These are phyloP conservation scores for Enteromius treurensis DNA, from an alignment of 2,797 vertebrate species.

Conservation along the genomic window DNA sequence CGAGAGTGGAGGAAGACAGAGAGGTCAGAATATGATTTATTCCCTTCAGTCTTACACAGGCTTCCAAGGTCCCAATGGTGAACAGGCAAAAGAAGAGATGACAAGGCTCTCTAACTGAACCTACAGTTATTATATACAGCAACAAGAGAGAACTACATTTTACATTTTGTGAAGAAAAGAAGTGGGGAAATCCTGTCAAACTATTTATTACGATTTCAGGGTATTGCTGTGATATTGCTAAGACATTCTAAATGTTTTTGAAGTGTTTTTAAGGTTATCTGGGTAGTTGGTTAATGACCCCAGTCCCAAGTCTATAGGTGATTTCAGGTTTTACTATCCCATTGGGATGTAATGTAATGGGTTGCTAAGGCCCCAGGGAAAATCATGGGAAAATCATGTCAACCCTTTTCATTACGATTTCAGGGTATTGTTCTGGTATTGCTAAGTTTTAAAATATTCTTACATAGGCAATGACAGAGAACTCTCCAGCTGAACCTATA, in stretches of 20 bases:
- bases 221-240: background rate
- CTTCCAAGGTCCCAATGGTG: slow-evolving; percentile 23
- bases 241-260: background rate
- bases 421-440: background rate
- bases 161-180: background rate
- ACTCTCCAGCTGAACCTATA: background rate
- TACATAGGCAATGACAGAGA: background rate
- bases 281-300: background rate
- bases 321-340: slow-evolving; percentile 1
- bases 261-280: background rate
- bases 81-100: background rate
- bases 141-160: background rate
- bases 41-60: background rate
- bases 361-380: background rate
- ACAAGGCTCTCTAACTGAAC: background rate
- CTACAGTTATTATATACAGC: background rate
- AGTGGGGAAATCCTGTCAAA: background rate
- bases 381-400: background rate
- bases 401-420: background rate
- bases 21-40: slow-evolving; percentile 41
- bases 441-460: background rate
- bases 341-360: background rate
- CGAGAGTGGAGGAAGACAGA: background rate
- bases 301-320: background rate
- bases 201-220: background rate